Evolutionary conservation across 1,140 invertebrate species (phyloP).

Genomic region (Tenebrio molitor): DNA sequence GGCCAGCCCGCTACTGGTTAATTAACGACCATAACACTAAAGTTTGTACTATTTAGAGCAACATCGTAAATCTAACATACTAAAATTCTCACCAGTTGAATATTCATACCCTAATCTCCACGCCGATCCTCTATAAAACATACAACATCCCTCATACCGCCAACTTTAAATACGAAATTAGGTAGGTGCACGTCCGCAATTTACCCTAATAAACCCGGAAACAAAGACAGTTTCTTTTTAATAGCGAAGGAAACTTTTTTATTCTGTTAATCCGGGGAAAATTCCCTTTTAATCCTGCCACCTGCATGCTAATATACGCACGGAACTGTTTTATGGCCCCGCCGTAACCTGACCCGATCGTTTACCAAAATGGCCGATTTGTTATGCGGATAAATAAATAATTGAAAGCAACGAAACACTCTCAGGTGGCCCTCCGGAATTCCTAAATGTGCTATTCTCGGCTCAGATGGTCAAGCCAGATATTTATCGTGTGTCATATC

Average conservation of each 20-base stretch:
- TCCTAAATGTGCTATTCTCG: too few species aligned
- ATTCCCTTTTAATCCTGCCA: neutral
- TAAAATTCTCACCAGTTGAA: constrained; percentile 40
- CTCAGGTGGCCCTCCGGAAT: too few species aligned
- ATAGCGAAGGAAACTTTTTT: constrained; percentile 17
- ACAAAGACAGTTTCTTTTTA: constrained; percentile 26
- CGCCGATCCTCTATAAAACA: constrained; percentile 36
- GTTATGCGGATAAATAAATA: too few species aligned
- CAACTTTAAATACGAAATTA: constrained; percentile 37
- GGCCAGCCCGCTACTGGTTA: constrained; percentile 41
- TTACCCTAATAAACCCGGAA: constrained; percentile 1
- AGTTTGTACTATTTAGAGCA: constrained; percentile 39
- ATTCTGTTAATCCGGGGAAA: constrained; percentile 1
- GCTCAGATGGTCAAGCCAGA: too few species aligned
- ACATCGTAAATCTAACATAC: constrained; percentile 40
- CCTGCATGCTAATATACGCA: constrained; percentile 8
- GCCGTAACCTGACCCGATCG: too few species aligned
- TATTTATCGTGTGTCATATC: too few species aligned
- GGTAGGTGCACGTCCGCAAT: constrained; percentile 26
- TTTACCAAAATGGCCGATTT: too few species aligned
- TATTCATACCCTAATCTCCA: constrained; percentile 36
- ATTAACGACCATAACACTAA: constrained; percentile 46
- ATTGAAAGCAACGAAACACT: too few species aligned
- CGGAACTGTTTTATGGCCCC: neutral
- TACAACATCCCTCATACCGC: constrained; percentile 33